Conservation (phyloP, 2,888 invertebrate genomes). For the Drosophila mimetica region DNA sequence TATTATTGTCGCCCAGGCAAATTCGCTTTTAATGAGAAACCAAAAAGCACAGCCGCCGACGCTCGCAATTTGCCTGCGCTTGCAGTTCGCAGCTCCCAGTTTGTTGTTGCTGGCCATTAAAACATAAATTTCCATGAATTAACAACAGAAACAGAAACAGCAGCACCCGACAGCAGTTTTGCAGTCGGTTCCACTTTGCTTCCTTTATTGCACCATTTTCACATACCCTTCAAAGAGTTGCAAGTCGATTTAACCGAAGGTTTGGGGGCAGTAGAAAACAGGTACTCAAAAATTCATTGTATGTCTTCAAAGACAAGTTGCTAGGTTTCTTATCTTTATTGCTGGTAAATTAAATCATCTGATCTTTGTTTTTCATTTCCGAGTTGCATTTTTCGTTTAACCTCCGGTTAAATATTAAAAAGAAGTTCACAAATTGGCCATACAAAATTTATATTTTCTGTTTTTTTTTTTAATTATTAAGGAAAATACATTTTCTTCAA, state of each 20-base stretch:
- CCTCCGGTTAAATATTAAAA: no score
- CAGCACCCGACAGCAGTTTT: constrained; percentile 7
- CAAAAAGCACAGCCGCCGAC: constrained; percentile 42
- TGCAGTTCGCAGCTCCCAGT: constrained; percentile 1
- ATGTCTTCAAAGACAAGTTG: not conserved
- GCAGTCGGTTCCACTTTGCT: constrained; percentile 8
- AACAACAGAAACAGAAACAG: constrained; percentile 12
- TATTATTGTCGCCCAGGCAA: constrained; percentile 28
- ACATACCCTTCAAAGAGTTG: not conserved
- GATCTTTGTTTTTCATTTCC: not conserved
- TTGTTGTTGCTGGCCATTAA: constrained; percentile 24
- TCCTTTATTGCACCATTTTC: not conserved
- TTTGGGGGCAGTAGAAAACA: not conserved
- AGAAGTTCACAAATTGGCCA: no score
- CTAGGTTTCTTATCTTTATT: not conserved
- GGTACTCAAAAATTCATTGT: not conserved
- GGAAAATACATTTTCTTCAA: no score
- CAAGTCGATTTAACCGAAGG: not conserved
- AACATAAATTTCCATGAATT: constrained; percentile 62
- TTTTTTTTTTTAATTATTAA: no score
- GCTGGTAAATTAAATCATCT: not conserved
- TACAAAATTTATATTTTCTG: no score
- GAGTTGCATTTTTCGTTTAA: not conserved
- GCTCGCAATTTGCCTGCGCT: constrained; percentile 5
- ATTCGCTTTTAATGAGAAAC: constrained; percentile 57